phyloP scores from a whole-genome alignment of 2,797 vertebrate species.

The Syndactyla subalaris region DNA sequence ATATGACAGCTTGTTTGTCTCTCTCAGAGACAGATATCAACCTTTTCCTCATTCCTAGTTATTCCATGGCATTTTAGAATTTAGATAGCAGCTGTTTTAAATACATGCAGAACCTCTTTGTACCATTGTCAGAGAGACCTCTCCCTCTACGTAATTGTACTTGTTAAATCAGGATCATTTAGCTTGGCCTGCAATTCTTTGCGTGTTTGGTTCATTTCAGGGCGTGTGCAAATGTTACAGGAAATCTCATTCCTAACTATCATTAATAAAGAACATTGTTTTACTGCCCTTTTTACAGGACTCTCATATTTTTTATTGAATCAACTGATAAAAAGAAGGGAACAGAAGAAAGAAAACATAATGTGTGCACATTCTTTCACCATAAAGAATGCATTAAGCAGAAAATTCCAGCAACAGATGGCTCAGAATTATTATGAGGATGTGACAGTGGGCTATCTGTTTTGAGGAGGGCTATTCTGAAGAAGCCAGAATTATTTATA shows the following conservation, averaged over 20 bases:
- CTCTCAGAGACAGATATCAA: conserved; percentile 19
- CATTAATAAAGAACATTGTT: background rate
- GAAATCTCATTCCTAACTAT: background rate
- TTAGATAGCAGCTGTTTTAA: background rate
- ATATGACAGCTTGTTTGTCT: conserved; percentile 43
- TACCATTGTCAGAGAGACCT: background rate
- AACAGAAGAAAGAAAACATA: background rate
- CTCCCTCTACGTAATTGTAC: background rate
- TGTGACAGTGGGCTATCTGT: background rate
- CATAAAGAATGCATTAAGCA: background rate
- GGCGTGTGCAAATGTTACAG: background rate
- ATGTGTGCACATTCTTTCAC: background rate
- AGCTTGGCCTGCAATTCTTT: background rate
- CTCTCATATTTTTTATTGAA: background rate
- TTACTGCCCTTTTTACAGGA: background rate
- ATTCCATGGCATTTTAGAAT: background rate
- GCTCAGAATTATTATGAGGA: background rate
- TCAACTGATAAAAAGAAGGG: background rate
- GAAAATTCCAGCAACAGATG: background rate
- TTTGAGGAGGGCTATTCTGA: background rate
- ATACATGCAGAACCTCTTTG: background rate
- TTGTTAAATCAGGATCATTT: conserved; percentile 13
- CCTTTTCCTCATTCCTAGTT: background rate
- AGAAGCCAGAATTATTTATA: background rate
- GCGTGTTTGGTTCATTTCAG: background rate